Evolutionary conservation across 2,113 vertebrate genomes (phyloP), one percentile per base, ranked within the genome.

Genomic region (Hiodon tergisus): DNA sequence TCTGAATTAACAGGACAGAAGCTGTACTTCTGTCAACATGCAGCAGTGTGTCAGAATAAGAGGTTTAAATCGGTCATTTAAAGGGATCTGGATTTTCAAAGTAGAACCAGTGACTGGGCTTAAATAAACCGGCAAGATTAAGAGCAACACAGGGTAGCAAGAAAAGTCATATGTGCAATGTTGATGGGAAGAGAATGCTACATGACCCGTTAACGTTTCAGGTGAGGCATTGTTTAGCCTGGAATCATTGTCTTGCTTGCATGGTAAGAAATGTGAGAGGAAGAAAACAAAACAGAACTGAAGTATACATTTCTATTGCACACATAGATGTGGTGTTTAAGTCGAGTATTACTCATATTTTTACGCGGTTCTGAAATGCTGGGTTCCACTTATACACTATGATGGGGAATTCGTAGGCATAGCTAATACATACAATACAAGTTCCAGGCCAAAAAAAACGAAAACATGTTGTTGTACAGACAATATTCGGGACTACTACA

Each of bases 101-200:
- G 65, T 46, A 67, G 31, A 67, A 5, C 65, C 65, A 71, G 55
- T 71, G 57, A 71, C 57, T 47, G 57, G 70, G 70, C 70, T 71
- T 71, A 58, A 71, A 71, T n/a, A 71, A 58, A 58, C 57, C 60
- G 70, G 58, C 70, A 71, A 71, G 69, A 71, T 71, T 70, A 70
- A 70, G 59, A 60, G 69, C 55, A 71, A 47, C 14, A 71, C 13
- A 31, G 48, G 55, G 31, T 58, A 47, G 57, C 31, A 59, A 60
- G 70, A 54, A 63, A 63, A n/a, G 17, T 11, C 14, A 63, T n/a
- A 59, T 59, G 57, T 7, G 57, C 14, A 13, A 59, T 59, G 57
- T 13, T 59, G 57, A 59, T 13, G 14, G 9, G 8, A 59, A 59
- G 57, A 11, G 9, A 59, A 59, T 59, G 58, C 58, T 14, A 59